These are phyloP conservation scores for Ornithorhynchus anatinus DNA, from an alignment of 2,113 vertebrate genomes.

Conservation along the genomic window DNA sequence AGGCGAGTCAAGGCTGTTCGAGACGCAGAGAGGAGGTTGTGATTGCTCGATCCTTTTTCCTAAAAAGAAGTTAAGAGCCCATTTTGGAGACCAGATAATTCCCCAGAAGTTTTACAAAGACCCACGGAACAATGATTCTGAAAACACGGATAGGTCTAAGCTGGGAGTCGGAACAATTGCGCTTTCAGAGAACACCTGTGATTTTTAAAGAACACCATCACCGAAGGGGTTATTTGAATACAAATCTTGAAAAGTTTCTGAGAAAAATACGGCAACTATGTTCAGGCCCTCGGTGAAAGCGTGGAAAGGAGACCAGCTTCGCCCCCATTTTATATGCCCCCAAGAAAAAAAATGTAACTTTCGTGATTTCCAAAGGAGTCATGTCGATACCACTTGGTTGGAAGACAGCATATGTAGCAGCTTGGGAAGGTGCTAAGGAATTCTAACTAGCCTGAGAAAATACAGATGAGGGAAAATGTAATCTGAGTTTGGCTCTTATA, in stretches of 20 bases:
- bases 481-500: conserved; percentile 47
- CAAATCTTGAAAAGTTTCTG: too few relatives aligned
- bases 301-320: not conserved
- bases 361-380: not conserved
- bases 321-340: not conserved
- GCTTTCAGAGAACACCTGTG: too few relatives aligned
- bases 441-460: conserved; percentile 42
- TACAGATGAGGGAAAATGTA: conserved; percentile 33
- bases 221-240: too few relatives aligned
- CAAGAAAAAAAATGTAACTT: not conserved
- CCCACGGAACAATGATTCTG: not conserved
- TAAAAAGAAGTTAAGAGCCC: conserved; percentile 45
- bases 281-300: too few relatives aligned
- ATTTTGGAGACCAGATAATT: not conserved
- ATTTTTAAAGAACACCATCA: too few relatives aligned
- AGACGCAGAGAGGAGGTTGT: conserved; percentile 78
- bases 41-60: conserved; percentile 91
- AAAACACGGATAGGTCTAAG: too few relatives aligned
- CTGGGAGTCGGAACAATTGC: too few relatives aligned
- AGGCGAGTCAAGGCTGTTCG: conserved; percentile 82
- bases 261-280: too few relatives aligned
- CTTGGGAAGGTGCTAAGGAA: conserved; percentile 19
- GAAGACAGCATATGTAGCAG: not conserved
- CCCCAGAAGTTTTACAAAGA: not conserved
- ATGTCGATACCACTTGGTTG: not conserved